Percentiles rank a stretch among this genome's conserved stretches.
Conservation (phyloP, 2,113 vertebrate species). For the Aix galericulata region DNA sequence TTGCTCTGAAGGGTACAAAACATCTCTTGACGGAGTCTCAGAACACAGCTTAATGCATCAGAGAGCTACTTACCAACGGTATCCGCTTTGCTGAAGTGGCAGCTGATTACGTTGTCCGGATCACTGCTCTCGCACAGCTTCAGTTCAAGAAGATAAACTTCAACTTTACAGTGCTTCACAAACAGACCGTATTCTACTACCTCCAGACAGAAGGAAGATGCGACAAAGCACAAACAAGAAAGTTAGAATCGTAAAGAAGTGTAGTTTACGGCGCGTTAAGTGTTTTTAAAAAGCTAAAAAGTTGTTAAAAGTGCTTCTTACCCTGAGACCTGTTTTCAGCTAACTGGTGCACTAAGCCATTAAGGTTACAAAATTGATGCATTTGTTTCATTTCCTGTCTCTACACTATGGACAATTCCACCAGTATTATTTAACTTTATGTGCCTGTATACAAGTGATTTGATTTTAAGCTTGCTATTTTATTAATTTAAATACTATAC, state of each 20-base stretch:
- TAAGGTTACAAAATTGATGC: not conserved
- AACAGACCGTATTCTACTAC: slow-evolving; percentile 97
- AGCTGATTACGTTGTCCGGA: slow-evolving; percentile 85
- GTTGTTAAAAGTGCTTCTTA: not conserved
- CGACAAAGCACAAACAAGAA: not conserved
- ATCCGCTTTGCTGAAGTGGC: slow-evolving; percentile 96
- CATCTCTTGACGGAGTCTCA: not conserved
- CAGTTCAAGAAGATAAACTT: slow-evolving; percentile 95
- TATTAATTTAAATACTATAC: not conserved
- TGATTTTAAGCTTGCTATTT: not conserved
- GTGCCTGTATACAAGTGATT: too few relatives aligned
- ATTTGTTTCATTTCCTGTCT: not conserved
- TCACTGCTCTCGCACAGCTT: slow-evolving; percentile 93
- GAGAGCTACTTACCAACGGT: slow-evolving; percentile 86
- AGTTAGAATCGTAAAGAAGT: not conserved
- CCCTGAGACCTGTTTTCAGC: not conserved
- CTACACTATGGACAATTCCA: not conserved
- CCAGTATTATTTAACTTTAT: not conserved
- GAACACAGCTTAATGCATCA: not conserved
- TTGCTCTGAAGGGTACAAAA: not conserved
- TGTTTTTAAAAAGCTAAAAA: too few relatives aligned
- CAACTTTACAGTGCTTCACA: slow-evolving; percentile 98
- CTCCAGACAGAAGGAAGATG: slow-evolving; percentile 65
- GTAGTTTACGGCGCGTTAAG: not conserved
- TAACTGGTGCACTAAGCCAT: not conserved